Percentiles rank a stretch among this genome's conserved stretches.
phyloP scores from a whole-genome alignment of 2,888 invertebrate genomes.

The Cosmia trapezina region DNA sequence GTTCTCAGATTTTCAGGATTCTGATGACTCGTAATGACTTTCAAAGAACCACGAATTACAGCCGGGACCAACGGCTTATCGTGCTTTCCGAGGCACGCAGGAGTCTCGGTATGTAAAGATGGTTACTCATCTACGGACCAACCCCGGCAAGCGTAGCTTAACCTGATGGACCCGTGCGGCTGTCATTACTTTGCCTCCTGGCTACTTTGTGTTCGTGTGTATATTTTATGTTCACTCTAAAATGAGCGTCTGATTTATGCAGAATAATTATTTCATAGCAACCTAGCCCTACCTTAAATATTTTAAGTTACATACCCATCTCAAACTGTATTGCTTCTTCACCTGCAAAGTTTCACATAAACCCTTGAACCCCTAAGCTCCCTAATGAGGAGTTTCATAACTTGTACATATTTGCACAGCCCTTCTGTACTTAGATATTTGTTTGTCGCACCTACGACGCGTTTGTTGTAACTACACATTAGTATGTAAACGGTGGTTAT shows the following conservation, averaged over 20 bases:
- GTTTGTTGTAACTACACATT: neutral
- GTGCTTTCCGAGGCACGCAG: too few relatives aligned
- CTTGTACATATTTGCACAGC: slow-evolving; percentile 20
- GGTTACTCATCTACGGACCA: too few relatives aligned
- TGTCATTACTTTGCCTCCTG: too few relatives aligned
- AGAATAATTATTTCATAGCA: neutral
- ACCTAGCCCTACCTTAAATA: neutral
- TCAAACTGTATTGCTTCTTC: slow-evolving; percentile 10
- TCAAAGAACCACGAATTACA: too few relatives aligned
- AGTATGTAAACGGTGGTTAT: slow-evolving; percentile 8
- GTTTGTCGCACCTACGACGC: slow-evolving; percentile 10
- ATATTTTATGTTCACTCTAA: neutral
- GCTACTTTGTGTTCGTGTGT: neutral
- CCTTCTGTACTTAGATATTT: slow-evolving; percentile 6
- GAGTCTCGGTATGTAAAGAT: too few relatives aligned
- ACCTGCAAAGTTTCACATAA: slow-evolving; percentile 14
- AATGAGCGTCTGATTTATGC: neutral
- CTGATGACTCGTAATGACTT: too few relatives aligned
- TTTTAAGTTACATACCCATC: neutral
- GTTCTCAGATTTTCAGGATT: too few relatives aligned
- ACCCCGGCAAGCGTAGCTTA: too few relatives aligned
- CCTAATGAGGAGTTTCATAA: slow-evolving; percentile 33
- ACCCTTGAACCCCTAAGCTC: slow-evolving; percentile 22
- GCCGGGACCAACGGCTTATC: too few relatives aligned
- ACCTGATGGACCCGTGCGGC: too few relatives aligned